These are phyloP conservation scores for Phaethornis superciliosus DNA, from an alignment of 2,113 vertebrate genomes.

Conservation along the genomic window DNA sequence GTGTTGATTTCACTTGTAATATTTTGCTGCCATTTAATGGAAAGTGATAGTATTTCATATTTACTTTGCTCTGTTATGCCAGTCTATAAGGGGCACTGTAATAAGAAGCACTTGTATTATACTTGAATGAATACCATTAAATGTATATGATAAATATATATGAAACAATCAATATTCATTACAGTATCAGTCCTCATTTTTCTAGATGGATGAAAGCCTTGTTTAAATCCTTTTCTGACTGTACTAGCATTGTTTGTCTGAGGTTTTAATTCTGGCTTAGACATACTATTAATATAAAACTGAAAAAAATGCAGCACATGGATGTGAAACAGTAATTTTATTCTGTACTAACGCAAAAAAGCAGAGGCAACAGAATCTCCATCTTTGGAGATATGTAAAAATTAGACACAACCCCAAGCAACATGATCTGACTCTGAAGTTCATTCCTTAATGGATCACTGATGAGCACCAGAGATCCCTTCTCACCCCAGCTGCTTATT, in stretches of 20 bases:
- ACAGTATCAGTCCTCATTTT: background rate
- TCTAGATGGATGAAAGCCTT: background rate
- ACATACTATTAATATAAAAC: background rate
- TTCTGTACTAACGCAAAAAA: background rate
- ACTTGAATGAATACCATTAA: background rate
- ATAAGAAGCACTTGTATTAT: background rate
- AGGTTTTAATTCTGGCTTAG: background rate
- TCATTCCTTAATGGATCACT: background rate
- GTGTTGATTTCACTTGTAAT: constrained; percentile 34
- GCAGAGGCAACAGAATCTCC: background rate
- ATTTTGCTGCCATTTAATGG: constrained; percentile 37
- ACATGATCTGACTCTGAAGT: background rate
- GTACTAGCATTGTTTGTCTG: background rate
- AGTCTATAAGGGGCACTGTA: background rate
- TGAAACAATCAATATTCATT: background rate
- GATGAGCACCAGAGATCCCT: background rate
- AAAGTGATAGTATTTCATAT: constrained; percentile 16
- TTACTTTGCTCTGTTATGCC: background rate
- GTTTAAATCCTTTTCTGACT: background rate
- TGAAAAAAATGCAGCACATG: background rate
- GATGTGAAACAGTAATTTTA: background rate
- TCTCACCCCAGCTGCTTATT: background rate
- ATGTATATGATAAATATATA: background rate
- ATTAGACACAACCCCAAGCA: background rate
- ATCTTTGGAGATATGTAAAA: background rate